Percentiles rank a stretch among this genome's conserved stretches.
Conservation (phyloP, 2,797 vertebrate genomes). For the Neomorphus geoffroyi region DNA sequence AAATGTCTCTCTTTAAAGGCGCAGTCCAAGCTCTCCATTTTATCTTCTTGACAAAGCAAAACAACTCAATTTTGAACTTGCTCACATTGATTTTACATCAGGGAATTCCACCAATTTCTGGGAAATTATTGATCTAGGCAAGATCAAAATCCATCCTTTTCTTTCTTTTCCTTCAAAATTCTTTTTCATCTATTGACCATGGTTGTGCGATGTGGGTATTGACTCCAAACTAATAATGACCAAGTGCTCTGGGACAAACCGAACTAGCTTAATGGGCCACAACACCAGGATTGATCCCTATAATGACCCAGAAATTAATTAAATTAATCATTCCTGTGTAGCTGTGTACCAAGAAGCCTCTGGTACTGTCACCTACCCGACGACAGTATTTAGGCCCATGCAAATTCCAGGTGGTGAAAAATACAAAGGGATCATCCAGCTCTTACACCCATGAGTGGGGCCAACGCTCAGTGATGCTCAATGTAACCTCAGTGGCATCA, state of each 20-base stretch:
- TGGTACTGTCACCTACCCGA: background rate
- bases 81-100: conserved; percentile 56
- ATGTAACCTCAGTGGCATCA: background rate
- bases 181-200: conserved; percentile 22
- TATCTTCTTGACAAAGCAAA: conserved; percentile 56
- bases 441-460: background rate
- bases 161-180: conserved; percentile 49
- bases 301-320: conserved; percentile 50
- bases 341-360: background rate
- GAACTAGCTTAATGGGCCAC: conserved; percentile 25
- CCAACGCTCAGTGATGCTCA: background rate
- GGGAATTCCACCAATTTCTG: conserved; percentile 55
- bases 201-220: conserved; percentile 10
- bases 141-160: conserved; percentile 44
- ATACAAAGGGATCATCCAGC: background rate
- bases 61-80: conserved; percentile 58
- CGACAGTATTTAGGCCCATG: background rate
- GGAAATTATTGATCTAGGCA: conserved; percentile 15
- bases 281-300: background rate
- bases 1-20: conserved; percentile 33
- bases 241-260: conserved; percentile 11
- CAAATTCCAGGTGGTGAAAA: background rate
- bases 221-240: conserved; percentile 40
- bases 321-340: background rate
- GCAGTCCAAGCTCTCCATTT: conserved; percentile 1